Conservation (phyloP, 1,140 invertebrate genomes). For the Eueides isabella region DNA sequence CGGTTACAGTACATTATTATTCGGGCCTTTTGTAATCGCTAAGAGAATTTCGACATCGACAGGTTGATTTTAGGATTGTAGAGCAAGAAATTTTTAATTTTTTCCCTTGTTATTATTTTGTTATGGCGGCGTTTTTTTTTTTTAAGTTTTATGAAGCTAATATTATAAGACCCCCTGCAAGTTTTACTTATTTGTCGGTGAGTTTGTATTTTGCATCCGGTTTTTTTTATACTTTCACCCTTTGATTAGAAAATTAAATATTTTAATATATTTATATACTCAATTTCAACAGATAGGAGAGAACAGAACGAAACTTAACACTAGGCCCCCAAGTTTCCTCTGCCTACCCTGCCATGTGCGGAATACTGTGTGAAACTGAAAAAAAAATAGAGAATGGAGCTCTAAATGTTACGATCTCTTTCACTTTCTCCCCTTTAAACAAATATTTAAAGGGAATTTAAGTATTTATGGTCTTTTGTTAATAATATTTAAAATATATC, state of each 20-base stretch:
- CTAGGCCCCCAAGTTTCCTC: no score
- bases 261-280: no score
- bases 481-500: no score
- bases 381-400: no score
- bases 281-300: no score
- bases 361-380: no score
- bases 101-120: neutral
- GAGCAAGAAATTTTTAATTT: conserved; percentile 14
- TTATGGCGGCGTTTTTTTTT: neutral
- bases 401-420: no score
- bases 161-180: neutral
- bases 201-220: neutral
- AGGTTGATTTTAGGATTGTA: conserved; percentile 48
- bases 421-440: no score
- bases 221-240: neutral
- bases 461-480: neutral
- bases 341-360: no score
- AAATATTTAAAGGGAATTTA: no score
- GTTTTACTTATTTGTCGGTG: neutral
- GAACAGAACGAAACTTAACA: no score
- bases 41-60: conserved; percentile 62
- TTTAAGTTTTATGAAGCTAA: neutral
- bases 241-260: neutral
- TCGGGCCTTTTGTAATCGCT: conserved; percentile 64
- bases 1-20: conserved; percentile 62